Evolutionary conservation across 1,140 invertebrate genomes (phyloP).

Genomic region (Ectropis grisescens): DNA sequence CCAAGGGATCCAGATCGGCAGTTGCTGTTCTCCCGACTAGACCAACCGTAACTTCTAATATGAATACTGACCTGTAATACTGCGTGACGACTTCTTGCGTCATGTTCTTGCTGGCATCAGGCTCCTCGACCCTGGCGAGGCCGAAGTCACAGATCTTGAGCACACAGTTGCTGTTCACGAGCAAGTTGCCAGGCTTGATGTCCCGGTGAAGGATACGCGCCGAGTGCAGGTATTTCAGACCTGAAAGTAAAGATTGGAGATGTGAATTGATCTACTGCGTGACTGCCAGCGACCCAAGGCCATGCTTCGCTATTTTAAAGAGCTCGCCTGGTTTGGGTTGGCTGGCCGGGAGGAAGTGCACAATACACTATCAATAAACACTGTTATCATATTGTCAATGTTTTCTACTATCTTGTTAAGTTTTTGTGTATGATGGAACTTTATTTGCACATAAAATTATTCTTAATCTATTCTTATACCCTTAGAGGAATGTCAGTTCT

Average conservation of each 20-base stretch:
- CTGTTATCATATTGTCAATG: background rate
- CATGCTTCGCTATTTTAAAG: too few relatives aligned
- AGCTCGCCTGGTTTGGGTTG: too few relatives aligned
- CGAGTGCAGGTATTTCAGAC: slow-evolving; percentile 98
- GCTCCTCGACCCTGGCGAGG: slow-evolving; percentile 93
- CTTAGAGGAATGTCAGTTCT: background rate
- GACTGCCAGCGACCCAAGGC: too few relatives aligned
- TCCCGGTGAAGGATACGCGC: slow-evolving; percentile 97
- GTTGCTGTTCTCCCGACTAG: too few relatives aligned
- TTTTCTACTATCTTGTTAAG: background rate
- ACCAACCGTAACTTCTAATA: too few relatives aligned
- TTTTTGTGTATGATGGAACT: background rate
- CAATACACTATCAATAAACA: background rate
- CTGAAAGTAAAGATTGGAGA: slow-evolving; percentile 66
- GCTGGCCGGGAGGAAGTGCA: too few relatives aligned
- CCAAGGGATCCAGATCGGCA: too few relatives aligned
- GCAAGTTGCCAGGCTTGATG: slow-evolving; percentile 98
- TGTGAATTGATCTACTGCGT: background rate
- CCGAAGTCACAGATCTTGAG: slow-evolving; percentile 99
- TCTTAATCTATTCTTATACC: background rate
- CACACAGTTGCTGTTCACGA: slow-evolving; percentile 99
- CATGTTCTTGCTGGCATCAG: slow-evolving; percentile 93
- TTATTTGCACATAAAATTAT: background rate
- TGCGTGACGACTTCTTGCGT: slow-evolving; percentile 99
- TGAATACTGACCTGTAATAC: slow-evolving; percentile 95